Evolutionary conservation across 2,113 vertebrate genomes (phyloP).

Genomic region (Columbina picui): DNA sequence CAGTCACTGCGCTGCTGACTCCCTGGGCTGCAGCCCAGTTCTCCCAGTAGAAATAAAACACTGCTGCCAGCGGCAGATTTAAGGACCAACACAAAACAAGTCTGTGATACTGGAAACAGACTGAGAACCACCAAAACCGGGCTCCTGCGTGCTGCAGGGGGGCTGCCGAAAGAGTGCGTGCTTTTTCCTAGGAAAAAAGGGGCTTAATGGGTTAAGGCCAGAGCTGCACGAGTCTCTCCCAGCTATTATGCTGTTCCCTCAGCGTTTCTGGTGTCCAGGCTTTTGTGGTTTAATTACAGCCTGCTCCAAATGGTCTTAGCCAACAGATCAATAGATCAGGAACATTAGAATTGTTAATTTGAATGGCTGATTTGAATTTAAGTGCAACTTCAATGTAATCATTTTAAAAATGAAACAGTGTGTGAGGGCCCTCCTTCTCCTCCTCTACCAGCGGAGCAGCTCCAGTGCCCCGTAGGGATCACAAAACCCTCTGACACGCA

Average conservation of each 20-base stretch:
- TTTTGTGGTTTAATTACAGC: slow-evolving; percentile 69
- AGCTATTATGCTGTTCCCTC: slow-evolving; percentile 23
- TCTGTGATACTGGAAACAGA: neutral
- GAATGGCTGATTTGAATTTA: slow-evolving; percentile 69
- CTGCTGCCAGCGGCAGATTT: rapidly evolving
- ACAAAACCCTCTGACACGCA: slow-evolving; percentile 23
- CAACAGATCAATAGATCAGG: slow-evolving; percentile 68
- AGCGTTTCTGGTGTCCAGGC: slow-evolving; percentile 14
- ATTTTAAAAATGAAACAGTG: slow-evolving; percentile 18
- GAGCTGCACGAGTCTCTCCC: neutral
- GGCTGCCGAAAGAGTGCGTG: neutral
- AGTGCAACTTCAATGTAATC: slow-evolving; percentile 66
- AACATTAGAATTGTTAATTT: slow-evolving; percentile 71
- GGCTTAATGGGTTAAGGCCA: neutral
- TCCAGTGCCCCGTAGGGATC: neutral
- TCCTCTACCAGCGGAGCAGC: neutral
- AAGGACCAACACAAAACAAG: neutral
- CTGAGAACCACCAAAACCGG: neutral
- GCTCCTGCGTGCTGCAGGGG: too few relatives aligned
- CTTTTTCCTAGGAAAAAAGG: neutral
- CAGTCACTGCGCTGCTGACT: neutral
- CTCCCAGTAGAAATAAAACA: neutral
- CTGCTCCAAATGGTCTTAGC: slow-evolving; percentile 56
- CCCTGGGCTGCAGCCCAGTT: rapidly evolving
- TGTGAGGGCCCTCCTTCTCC: neutral